Base-by-base conservation (phyloP, 2,888 invertebrate species). In the Eulithis prunata region DNA sequence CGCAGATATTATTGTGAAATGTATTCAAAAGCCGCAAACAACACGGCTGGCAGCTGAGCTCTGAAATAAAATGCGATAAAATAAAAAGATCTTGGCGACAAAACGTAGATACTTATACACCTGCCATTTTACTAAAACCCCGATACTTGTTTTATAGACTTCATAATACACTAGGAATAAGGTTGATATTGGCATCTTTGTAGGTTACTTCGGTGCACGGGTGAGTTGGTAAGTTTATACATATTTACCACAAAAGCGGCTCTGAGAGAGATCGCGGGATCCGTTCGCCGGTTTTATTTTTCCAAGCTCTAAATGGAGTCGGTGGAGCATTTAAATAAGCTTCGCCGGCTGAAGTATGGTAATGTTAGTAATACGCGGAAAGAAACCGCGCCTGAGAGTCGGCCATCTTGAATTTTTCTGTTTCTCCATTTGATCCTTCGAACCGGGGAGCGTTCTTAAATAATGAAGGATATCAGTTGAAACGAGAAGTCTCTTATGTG, bases 251-350 rank as follows among this genome's bases (percentile, higher is more conserved):
- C 91, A 90, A 91, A 92, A 93, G 89, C 92, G 91, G 92, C 92
- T 93, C 90, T 88, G 85, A 85, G 88, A 84, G 87, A 91, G 89
- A 91, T 91, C 91, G 86, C 87, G 84, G 87, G 92, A 91, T 92
- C 90, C 87, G 87, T 90, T 87, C 89, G 83, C 84, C 81, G 80
- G 90, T 92, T 92, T 93, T 93, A 92, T 93, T 92, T 92, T 92
- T 90, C 90, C 91, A 90, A 92, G 91, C 90, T 92, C 90, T 93
- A 92, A 93, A 92, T 93, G 92, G 92, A 93, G 92, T 91, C 93
- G 90, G 92, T 91, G 92, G 91, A 90, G 91, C 93, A 93, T 93
- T 93, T 93, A 92, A 92, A 93, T 93, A 93, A 93, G 91, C 92
- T 88, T 87, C 91, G 86, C 82, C 84, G 89, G 82, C 90, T 91